These are phyloP conservation scores for Gambusia holbrooki DNA, from an alignment of 2,113 vertebrate species.

Conservation along the genomic window DNA sequence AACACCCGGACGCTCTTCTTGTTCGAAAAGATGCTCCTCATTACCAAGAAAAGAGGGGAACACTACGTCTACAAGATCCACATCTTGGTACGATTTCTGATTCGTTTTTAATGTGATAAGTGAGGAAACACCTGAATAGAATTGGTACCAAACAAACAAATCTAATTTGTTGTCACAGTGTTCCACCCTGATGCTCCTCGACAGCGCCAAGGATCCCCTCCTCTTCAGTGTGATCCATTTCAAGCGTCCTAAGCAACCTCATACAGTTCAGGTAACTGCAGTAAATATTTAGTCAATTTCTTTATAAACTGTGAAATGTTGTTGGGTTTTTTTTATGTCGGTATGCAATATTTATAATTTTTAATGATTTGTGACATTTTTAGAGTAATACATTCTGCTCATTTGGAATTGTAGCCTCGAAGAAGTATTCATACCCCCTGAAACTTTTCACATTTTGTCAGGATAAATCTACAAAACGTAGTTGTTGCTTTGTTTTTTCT, in stretches of 20 bases:
- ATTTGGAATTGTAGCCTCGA: neutral
- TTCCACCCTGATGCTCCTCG: constrained; percentile 93
- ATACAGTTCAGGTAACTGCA: constrained; percentile 89
- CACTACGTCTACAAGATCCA: constrained; percentile 93
- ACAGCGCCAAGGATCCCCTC: constrained; percentile 91
- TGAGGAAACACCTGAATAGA: neutral
- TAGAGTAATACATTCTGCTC: neutral
- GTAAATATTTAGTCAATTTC: neutral
- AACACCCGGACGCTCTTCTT: constrained; percentile 93
- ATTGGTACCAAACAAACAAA: neutral
- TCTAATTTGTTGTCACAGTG: constrained; percentile 79
- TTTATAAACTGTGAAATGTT: neutral
- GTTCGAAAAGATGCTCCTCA: constrained; percentile 90
- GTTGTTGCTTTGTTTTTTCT: too few species aligned
- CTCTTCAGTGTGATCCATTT: constrained; percentile 95
- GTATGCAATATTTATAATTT: neutral
- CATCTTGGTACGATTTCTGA: constrained; percentile 83
- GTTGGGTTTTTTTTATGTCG: neutral
- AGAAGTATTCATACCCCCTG: too few species aligned
- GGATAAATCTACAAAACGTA: too few species aligned
- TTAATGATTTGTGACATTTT: neutral
- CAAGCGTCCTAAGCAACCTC: constrained; percentile 93
- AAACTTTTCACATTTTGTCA: too few species aligned
- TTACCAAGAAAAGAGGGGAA: constrained; percentile 93
- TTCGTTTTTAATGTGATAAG: constrained; percentile 7